Evolutionary conservation across 2,797 vertebrate species (phyloP).

Genomic region (Paratrypauchen microcephalus): DNA sequence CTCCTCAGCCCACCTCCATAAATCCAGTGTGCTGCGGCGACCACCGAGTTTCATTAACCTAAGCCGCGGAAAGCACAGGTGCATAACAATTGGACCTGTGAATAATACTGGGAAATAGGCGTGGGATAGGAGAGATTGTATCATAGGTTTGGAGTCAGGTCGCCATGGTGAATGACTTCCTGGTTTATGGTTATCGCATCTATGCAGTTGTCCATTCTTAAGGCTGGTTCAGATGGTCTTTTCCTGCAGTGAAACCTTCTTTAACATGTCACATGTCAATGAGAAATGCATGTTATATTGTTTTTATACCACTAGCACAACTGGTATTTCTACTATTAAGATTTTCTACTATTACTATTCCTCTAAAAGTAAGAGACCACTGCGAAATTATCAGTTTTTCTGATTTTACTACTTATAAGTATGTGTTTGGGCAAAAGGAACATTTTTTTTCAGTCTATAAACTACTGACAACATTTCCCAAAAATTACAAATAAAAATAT

Average conservation of each 20-base stretch:
- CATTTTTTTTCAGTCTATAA: no score
- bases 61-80: conserved; percentile 22
- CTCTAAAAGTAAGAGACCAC: no score
- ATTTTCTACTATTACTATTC: no score
- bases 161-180: neutral
- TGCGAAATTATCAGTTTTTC: no score
- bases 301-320: neutral
- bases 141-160: neutral
- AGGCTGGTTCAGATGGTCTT: neutral
- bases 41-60: conserved; percentile 50
- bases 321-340: neutral
- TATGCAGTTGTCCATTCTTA: neutral
- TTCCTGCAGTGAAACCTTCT: neutral
- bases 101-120: neutral
- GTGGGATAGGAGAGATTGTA: neutral
- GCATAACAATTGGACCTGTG: conserved; percentile 11
- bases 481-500: no score
- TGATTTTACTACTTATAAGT: no score
- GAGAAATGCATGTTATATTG: no score
- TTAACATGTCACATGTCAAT: no score
- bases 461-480: no score
- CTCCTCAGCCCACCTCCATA: conserved; percentile 34
- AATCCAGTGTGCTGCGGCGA: conserved; percentile 39
- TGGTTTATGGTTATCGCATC: neutral
- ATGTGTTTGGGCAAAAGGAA: no score